Evolutionary conservation across 2,113 vertebrate genomes (phyloP), one percentile per base, ranked within the genome.

Genomic region (Odocoileus virginianus): DNA sequence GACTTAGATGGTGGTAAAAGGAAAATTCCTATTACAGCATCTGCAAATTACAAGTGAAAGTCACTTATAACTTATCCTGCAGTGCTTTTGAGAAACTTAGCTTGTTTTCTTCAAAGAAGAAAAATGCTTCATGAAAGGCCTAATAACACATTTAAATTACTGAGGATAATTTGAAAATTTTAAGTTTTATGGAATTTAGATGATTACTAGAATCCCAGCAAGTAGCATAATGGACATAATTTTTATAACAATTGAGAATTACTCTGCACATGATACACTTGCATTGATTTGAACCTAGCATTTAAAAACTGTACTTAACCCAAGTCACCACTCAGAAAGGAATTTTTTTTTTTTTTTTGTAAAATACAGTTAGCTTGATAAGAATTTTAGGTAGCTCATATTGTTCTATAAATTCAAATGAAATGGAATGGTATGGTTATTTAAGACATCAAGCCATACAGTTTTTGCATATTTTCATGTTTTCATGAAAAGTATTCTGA

Each of bases 81-180:
- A 28, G 79, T 92, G 94, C 61, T 98, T 99, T 97, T 98, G 97
- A 93, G 55, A 98, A 98, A 97, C 67, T 97, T 97, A 95, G 0
- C 78, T 98, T 93, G 98, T 97, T 96, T 98, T 98, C 92, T 97
- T 98, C 97, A 98, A 97, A 98, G 96, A 95, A 98, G 88, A 98
- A 98, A 98, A 98, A 89, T 88, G 64, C 86, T 98, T 98, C 74
- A 92, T 96, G 93, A 97, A 98, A 98, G 61, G 47, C 95, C 98
- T 98, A 98, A 98, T 98, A 95, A 93, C 89, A 97, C 96, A 96
- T 60, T 92, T 98, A 98, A 98, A 98, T 97, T 98, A 97, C 96
- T 88, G 84, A 97, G 71, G 87, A 98, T 95, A 98, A 98, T 98
- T 98, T 98, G 96, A 97, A 98, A 98, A 91, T 97, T 98, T 81